Evolutionary conservation across 2,888 invertebrate species (phyloP).

Genomic region (Phania funesta): DNA sequence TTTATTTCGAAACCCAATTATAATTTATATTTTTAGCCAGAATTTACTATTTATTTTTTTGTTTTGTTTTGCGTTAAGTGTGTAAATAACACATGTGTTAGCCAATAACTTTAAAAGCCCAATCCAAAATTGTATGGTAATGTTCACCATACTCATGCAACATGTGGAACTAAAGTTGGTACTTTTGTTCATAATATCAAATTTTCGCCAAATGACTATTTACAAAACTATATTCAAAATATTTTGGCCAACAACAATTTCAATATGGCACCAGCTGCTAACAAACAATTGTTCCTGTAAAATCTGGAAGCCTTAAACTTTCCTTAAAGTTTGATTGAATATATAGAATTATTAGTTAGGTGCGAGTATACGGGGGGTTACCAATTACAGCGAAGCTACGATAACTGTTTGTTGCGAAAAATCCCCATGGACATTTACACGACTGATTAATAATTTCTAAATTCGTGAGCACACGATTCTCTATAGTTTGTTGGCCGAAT

Average conservation of each 20-base stretch:
- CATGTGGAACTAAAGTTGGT: background rate
- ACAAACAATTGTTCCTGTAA: too few species aligned
- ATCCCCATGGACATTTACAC: too few species aligned
- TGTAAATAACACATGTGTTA: conserved; percentile 38
- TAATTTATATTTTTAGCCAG: background rate
- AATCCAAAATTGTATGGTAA: conserved; percentile 1
- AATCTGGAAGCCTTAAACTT: too few species aligned
- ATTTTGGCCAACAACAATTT: conserved; percentile 33
- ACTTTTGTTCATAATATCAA: conserved; percentile 31
- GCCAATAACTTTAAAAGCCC: conserved; percentile 36
- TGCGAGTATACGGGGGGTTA: too few species aligned
- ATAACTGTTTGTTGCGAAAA: too few species aligned
- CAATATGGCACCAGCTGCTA: conserved; percentile 46
- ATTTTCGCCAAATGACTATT: conserved; percentile 48
- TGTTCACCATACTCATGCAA: background rate
- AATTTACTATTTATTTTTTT: conserved; percentile 5
- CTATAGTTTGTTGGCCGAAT: too few species aligned
- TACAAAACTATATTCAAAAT: conserved; percentile 43
- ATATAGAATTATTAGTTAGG: too few species aligned
- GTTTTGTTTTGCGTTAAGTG: conserved; percentile 2
- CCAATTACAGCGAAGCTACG: too few species aligned
- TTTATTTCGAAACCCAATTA: too few species aligned
- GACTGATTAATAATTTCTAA: too few species aligned
- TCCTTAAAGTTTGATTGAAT: too few species aligned
- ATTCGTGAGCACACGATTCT: too few species aligned